These are phyloP conservation scores for Cryptocephalus primarius DNA, from an alignment of 2,888 invertebrate genomes.

Conservation along the genomic window DNA sequence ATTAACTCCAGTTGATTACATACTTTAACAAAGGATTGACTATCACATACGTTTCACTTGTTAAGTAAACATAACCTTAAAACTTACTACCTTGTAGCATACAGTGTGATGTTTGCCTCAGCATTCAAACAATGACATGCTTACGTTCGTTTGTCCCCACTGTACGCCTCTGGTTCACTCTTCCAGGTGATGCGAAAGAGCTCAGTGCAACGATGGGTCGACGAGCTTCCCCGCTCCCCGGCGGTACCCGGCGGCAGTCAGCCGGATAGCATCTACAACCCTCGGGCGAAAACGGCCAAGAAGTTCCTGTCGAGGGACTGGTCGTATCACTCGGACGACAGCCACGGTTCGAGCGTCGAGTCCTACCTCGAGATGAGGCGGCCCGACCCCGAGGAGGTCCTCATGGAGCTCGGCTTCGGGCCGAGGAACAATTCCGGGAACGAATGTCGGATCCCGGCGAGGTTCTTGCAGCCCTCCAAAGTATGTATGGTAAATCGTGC, in stretches of 20 bases:
- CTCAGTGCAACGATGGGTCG: conserved; percentile 67
- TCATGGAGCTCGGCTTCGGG: conserved; percentile 72
- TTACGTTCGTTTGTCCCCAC: too few species aligned
- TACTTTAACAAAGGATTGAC: too few species aligned
- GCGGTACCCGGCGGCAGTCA: conserved; percentile 8
- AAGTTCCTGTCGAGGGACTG: conserved; percentile 4
- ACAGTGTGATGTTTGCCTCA: too few species aligned
- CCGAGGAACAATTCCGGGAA: conserved; percentile 57
- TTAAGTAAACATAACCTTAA: too few species aligned
- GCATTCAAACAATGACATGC: too few species aligned
- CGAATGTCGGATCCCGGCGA: conserved; percentile 67
- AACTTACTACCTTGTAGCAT: too few species aligned
- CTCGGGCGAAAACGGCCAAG: background rate
- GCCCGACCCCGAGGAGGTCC: conserved; percentile 81
- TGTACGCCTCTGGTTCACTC: too few species aligned
- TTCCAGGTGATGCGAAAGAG: conserved; percentile 42
- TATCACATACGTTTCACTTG: too few species aligned
- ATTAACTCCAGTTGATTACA: too few species aligned
- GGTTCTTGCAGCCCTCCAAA: conserved; percentile 74
- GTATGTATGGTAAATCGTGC: too few species aligned
- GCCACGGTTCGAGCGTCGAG: conserved; percentile 68
- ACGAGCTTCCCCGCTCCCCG: conserved; percentile 45
- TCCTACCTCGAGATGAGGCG: conserved; percentile 72
- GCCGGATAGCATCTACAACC: conserved; percentile 2
- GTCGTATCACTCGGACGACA: conserved; percentile 38